A percentile compares a stretch with the other conserved stretches of the same genome.
phyloP scores from a whole-genome alignment of 2,888 invertebrate species.

The Apamea crenata region DNA sequence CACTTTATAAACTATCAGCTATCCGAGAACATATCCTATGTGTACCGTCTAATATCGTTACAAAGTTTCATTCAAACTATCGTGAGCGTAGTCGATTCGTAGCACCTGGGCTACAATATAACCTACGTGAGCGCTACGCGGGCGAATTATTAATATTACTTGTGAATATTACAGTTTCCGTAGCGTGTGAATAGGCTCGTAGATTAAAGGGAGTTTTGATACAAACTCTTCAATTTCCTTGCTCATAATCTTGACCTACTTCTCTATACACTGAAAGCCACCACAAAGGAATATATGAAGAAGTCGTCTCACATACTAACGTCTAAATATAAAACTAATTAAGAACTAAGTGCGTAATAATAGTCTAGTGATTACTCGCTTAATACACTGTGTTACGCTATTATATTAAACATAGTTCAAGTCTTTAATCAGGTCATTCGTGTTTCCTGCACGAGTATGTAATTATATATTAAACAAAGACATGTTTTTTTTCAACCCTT shows the following conservation, averaged over 20 bases:
- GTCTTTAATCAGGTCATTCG: constrained; percentile 52
- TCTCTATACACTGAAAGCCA: constrained; percentile 9
- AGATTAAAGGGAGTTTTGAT: constrained; percentile 39
- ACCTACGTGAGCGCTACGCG: constrained; percentile 69
- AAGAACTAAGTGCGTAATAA: constrained; percentile 15
- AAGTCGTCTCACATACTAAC: constrained; percentile 28
- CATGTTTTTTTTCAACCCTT: constrained; percentile 6
- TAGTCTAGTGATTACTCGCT: constrained; percentile 23
- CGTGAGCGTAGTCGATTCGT: constrained; percentile 71
- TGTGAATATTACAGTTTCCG: constrained; percentile 60
- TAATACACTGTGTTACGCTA: constrained; percentile 16
- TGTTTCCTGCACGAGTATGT: constrained; percentile 39
- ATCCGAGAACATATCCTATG: constrained; percentile 23
- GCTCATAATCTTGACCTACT: constrained; percentile 28
- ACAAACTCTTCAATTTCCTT: constrained; percentile 19
- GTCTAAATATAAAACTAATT: constrained; percentile 17
- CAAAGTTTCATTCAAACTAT: constrained; percentile 75
- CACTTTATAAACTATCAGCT: constrained; percentile 53
- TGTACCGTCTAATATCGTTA: constrained; percentile 59
- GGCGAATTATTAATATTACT: constrained; percentile 66
- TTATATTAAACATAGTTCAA: constrained; percentile 45
- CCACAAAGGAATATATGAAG: constrained; percentile 48
- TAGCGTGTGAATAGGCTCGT: constrained; percentile 49
- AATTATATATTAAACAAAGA: constrained; percentile 36
- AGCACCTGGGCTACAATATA: constrained; percentile 75